Percentiles rank a stretch among this genome's conserved stretches.
Conservation (phyloP, 2,888 invertebrate species). For the Nemoura dubitans region DNA sequence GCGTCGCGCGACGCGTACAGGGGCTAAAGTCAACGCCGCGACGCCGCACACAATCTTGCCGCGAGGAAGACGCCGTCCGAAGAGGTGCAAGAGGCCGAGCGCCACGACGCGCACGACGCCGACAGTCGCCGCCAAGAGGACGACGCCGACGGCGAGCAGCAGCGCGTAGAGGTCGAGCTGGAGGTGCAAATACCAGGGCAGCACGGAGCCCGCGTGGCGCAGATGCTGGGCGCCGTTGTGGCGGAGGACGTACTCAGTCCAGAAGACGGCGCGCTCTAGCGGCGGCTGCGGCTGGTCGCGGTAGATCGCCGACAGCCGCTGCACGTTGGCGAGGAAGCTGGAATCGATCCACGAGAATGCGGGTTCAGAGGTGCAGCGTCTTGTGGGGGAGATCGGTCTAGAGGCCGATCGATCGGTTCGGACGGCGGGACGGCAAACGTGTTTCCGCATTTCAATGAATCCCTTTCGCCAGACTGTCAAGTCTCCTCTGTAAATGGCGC, state of each 20-base stretch:
- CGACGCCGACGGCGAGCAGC: background rate
- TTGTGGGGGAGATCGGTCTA: too few relatives aligned
- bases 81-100: background rate
- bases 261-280: background rate
- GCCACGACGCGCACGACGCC: constrained; percentile 9
- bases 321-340: background rate
- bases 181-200: background rate
- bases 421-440: too few relatives aligned
- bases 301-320: background rate
- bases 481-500: too few relatives aligned
- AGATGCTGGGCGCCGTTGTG: constrained; percentile 13
- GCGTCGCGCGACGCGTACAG: too few relatives aligned
- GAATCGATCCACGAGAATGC: too few relatives aligned
- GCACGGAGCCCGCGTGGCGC: background rate
- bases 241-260: background rate
- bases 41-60: constrained; percentile 39
- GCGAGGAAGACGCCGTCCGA: constrained; percentile 30
- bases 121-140: background rate
- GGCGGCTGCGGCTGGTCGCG: background rate
- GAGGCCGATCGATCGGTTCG: too few relatives aligned
- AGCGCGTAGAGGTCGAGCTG: constrained; percentile 7
- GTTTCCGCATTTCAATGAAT: too few relatives aligned
- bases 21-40: constrained; percentile 50
- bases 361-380: too few relatives aligned
- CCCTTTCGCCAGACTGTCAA: too few relatives aligned